Evolutionary conservation across 1,140 invertebrate genomes (phyloP), one percentile per base, ranked within the genome.

Genomic region (Papilio polyxenes): DNA sequence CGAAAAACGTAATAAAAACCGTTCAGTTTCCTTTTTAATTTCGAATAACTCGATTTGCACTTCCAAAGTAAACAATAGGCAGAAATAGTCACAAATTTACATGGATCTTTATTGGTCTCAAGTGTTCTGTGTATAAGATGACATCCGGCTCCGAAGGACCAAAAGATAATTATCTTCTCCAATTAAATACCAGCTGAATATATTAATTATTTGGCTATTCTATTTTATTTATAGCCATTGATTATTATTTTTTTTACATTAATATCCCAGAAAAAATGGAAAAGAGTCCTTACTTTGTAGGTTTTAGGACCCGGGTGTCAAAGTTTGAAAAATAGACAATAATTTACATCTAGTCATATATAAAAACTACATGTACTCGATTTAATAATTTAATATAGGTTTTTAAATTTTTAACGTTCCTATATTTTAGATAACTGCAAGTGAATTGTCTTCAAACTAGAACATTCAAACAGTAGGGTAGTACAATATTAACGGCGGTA

Each of bases 361-460:
- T 84, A 86, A 83, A 85, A 85, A 81, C 83, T 83, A 81, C 80
- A 75, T 17, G 75, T 77, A 75, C 20, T 74, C 4, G n/a, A 69
- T 82, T 81, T 74, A 69, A 51, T 31, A 75, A 80, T 85, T 82
- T 83, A 44, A 83, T 84, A 85, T 83, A 75, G 82, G 53, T 82
- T 85, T 87, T 85, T 84, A 84, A 88, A 90, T 88, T 89, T 87
- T 86, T 85, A 88, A 89, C 85, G 84, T 88, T 75, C 85, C 84
- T 88, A 91, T 88, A 89, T 85, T 82, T 85, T 80, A 83, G 80
- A 81, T 72, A 85, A 85, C 83, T 83, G 75, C 72, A 82, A 65
- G 75, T 79, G 69, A 85, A 85, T 81, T 82, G 69, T 75, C 82
- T 74, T 59, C 59, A 80, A 86, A 79, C 56, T 59, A 76, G 80